These are phyloP conservation scores for Podarcis siculus DNA, from an alignment of 2,797 vertebrate genomes.

Conservation along the genomic window DNA sequence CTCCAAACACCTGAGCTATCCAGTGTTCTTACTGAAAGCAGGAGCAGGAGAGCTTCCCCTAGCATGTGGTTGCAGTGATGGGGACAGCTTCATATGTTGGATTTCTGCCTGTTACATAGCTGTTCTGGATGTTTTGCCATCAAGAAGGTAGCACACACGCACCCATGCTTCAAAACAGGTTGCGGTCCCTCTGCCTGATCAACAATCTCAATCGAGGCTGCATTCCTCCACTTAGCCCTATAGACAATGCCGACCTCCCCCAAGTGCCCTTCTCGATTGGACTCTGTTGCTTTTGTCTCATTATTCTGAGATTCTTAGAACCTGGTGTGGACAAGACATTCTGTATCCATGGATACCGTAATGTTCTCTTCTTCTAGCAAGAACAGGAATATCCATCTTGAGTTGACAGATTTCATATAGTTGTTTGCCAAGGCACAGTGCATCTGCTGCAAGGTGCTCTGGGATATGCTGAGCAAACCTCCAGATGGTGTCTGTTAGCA, in stretches of 20 bases:
- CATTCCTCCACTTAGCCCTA: neutral
- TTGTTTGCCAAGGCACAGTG: constrained; percentile 9
- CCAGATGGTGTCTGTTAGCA: neutral
- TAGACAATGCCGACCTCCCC: neutral
- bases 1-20: too few species aligned
- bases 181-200: neutral
- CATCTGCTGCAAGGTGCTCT: neutral
- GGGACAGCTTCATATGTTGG: neutral
- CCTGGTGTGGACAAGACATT: constrained; percentile 30
- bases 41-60: neutral
- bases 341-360: constrained; percentile 28
- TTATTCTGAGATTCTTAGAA: constrained; percentile 19
- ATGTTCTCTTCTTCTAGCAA: constrained; percentile 11
- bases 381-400: constrained; percentile 25
- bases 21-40: neutral
- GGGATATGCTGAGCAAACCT: neutral
- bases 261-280: neutral
- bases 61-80: neutral
- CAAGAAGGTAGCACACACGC: too few species aligned
- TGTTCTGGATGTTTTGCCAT: neutral
- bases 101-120: neutral
- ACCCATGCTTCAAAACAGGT: too few species aligned
- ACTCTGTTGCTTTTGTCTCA: neutral
- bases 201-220: neutral
- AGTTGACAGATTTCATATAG: constrained; percentile 1